Evolutionary conservation across 2,113 vertebrate genomes (phyloP), one percentile per base, ranked within the genome.

Genomic region (Dasyurus viverrinus): DNA sequence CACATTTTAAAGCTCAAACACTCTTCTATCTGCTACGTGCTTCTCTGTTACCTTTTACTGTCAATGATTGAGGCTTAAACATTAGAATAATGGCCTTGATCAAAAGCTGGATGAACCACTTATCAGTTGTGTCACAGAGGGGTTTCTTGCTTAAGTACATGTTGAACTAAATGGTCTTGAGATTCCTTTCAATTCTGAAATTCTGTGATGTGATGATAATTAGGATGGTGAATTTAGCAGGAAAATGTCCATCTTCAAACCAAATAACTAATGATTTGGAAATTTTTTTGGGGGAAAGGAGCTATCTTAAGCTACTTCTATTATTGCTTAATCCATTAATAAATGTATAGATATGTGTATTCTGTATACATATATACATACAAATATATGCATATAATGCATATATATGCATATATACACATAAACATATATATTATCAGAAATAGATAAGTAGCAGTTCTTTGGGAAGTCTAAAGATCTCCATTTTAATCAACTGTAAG

Each of bases 271-370:
- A 76, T 76, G 60, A 76, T 19, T 76, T 36, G 30, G 14, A 36
- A 19, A 12, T 27, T 12, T 11, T 11, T 0, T 1, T 14, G 36
- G 60, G 5, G 36, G 5, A 14, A n/a, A 36, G 36, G 36, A 1
- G 5, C 60, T n/a, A 76, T 19, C 19, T n/a, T 76, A 36, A 12
- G 14, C n/a, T n/a, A 76, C 14, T 36, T 76, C 60, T 76, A 36
- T 76, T n/a, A 76, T n/a, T 4, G 14, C n/a, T 60, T 27, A 68
- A 3, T 36, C 8, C 57, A 68, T 68, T 68, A 14, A 36, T 60
- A 36, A 30, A 30, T 30, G 60, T n/a, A 68, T n/a, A 68, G 12
- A 68, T 16, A 16, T 36, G 19, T 68, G 14, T 36, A 68, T 16
- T 27, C 0, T 36, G 3, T 36, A 36, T 68, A 5, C 30, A 68